Base-by-base conservation (phyloP, 1,140 invertebrate species). In the Drosophila pallidifrons region DNA sequence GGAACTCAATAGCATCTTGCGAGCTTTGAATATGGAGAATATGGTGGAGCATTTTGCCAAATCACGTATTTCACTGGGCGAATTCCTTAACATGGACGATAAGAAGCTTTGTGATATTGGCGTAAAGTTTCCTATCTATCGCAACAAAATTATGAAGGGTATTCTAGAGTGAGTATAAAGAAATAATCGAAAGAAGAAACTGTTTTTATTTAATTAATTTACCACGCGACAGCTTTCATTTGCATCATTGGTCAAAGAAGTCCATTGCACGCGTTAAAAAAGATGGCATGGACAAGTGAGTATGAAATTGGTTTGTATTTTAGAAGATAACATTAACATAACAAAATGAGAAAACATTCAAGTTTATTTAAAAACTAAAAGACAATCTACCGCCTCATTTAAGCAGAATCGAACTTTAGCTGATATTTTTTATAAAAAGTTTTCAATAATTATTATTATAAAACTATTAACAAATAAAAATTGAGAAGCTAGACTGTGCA, bases 11-110 rank as follows among this genome's bases (percentile, higher is more conserved):
- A 49, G 73, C 46, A 91, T 94, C 15, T 70, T 94, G 6, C 64
- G 75, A 6, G 89, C 93, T 1, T 86, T 93, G 28, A 74, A 83
- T 47, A 82, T 92, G 78, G 72, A 90, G n/a, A 75, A 79, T 46
- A 61, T 92, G 58, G 70, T 92, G n/a, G 75, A 91, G 52, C 20
- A 91, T 58, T 93, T 94, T 67, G 74, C 80, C 5, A 88, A 93
- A 25, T 89, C 92, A 8, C 81, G 51, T 16, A 79, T 93, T 5
- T 85, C 87, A 51, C 75, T 94, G 46, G 80, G 79, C 5, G 81
- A 93, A 59, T 93, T 94, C 55, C 72, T 94, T 10, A 79, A 80
- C 0, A 90, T 93, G 67, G 83, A 82, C 59, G 92, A 93, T n/a
- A 51, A 91, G 2, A 76, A 88, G 16, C 67, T 94, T 3, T 66